These are phyloP conservation scores for Ganaspis sp. DNA, from an alignment of 1,140 invertebrate species.

Conservation along the genomic window DNA sequence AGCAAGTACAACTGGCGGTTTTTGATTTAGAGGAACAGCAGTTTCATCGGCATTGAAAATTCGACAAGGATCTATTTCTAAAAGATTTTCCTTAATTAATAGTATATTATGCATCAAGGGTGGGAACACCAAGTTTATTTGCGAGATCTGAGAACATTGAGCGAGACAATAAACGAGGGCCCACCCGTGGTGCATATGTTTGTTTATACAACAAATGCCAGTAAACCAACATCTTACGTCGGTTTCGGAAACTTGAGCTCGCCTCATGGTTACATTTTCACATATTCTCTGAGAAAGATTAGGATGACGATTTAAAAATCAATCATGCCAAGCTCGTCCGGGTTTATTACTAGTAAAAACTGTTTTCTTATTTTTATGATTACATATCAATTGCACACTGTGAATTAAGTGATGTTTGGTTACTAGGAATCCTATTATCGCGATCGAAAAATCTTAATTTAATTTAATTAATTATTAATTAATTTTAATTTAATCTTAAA, in stretches of 20 bases:
- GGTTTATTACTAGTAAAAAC: conserved; percentile 52
- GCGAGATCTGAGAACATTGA: too few species aligned
- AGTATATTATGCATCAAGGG: too few species aligned
- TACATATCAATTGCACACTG: conserved; percentile 63
- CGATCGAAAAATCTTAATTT: too few species aligned
- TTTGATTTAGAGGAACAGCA: conserved; percentile 61
- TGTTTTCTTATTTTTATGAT: conserved; percentile 52
- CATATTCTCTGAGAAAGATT: conserved; percentile 46
- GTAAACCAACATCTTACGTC: conserved; percentile 54
- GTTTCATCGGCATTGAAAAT: conserved; percentile 67
- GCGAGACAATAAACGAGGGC: too few species aligned
- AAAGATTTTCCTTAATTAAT: conserved; percentile 39
- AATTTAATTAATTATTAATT: too few species aligned
- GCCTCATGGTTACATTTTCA: conserved; percentile 53
- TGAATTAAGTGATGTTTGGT: conserved; percentile 61
- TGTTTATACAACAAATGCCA: conserved; percentile 52
- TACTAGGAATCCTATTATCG: conserved; percentile 63
- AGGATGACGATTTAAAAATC: too few species aligned
- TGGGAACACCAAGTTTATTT: too few species aligned
- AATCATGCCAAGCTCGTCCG: conserved; percentile 54
- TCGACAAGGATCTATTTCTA: conserved; percentile 55
- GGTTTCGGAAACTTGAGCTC: conserved; percentile 51
- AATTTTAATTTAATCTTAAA: too few species aligned
- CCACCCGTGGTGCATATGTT: too few species aligned
- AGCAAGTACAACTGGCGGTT: conserved; percentile 44